A percentile compares a stretch with the other conserved stretches of the same genome.
Conservation (phyloP, 2,888 invertebrate species). For the Rhabditoides inermis region DNA sequence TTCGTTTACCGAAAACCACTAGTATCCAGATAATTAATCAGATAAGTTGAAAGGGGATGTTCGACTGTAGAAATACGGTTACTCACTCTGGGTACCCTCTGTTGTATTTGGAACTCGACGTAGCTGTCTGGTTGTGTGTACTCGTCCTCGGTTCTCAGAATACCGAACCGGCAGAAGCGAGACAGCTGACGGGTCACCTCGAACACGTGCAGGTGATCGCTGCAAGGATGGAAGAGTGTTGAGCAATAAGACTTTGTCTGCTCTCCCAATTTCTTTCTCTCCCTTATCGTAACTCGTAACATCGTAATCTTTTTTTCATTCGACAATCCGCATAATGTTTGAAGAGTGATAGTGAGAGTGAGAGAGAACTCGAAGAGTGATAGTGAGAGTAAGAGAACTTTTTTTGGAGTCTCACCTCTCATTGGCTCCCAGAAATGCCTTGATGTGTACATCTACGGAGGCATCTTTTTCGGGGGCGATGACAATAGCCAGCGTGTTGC, state of each 20-base stretch:
- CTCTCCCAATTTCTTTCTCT: no score
- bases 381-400: no score
- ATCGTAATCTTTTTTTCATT: no score
- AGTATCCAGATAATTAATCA: no score
- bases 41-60: background rate
- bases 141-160: conserved; percentile 8
- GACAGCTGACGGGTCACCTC: conserved; percentile 80
- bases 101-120: conserved; percentile 16
- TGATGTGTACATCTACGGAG: conserved; percentile 80
- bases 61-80: background rate
- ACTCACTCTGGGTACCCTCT: conserved; percentile 5
- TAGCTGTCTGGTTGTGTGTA: conserved; percentile 7
- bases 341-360: no score
- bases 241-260: no score
- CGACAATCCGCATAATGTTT: no score
- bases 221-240: conserved; percentile 52
- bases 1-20: no score
- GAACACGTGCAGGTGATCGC: conserved; percentile 76
- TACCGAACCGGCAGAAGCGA: conserved; percentile 62
- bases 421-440: conserved; percentile 55
- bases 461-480: conserved; percentile 65
- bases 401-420: conserved; percentile 22
- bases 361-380: no score
- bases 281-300: no score
- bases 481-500: no score